Evolutionary conservation across 2,888 invertebrate species (phyloP).

Genomic region (Ennomos fuscantarius): DNA sequence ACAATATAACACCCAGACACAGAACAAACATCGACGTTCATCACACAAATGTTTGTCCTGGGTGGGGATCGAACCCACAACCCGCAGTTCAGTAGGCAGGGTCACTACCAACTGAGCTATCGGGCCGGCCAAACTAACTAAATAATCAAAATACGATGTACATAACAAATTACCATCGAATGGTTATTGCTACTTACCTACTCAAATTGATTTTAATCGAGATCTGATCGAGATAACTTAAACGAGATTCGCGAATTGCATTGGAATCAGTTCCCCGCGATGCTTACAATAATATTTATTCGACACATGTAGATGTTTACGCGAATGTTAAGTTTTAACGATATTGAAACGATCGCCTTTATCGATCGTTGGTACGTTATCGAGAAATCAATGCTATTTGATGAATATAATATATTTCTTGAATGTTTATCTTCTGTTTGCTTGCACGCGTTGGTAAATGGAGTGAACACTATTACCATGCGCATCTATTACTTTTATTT

Average conservation of each 20-base stretch:
- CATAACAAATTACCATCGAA: slow-evolving; percentile 26
- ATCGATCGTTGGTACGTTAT: slow-evolving; percentile 11
- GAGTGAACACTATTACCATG: too few species aligned
- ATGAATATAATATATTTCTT: not conserved
- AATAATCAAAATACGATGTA: not conserved
- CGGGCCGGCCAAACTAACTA: too few species aligned
- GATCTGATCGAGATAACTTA: slow-evolving; percentile 47
- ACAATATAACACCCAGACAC: too few species aligned
- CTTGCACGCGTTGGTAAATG: too few species aligned
- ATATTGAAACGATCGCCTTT: slow-evolving; percentile 16
- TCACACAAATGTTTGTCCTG: too few species aligned
- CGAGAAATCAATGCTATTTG: slow-evolving; percentile 11
- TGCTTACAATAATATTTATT: slow-evolving; percentile 17
- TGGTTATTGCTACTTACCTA: slow-evolving; percentile 39
- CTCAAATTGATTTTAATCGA: slow-evolving; percentile 46
- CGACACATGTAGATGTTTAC: slow-evolving; percentile 8
- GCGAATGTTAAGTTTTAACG: slow-evolving; percentile 11
- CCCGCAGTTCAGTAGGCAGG: too few species aligned
- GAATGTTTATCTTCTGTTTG: too few species aligned
- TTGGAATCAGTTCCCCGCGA: slow-evolving; percentile 54
- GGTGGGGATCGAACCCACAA: too few species aligned
- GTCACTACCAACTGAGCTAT: too few species aligned
- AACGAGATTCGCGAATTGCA: slow-evolving; percentile 63
- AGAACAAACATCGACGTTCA: too few species aligned
- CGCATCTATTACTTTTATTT: too few species aligned